phyloP scores from a whole-genome alignment of 2,888 invertebrate species.

The Nomada ferruginata region DNA sequence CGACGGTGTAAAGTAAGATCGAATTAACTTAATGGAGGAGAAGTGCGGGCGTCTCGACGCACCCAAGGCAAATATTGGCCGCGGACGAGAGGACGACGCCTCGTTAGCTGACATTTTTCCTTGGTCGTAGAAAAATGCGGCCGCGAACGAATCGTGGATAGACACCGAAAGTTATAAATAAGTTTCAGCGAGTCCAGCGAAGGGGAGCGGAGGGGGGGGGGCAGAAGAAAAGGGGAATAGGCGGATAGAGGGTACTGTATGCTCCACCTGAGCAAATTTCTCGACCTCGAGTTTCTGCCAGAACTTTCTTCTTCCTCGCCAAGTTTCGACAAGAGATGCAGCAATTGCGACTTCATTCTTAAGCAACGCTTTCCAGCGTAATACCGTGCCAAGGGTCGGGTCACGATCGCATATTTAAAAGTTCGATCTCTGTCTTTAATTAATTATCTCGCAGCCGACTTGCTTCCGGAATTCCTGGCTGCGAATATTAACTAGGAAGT shows the following conservation, averaged over 20 bases:
- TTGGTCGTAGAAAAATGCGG: conserved; percentile 21
- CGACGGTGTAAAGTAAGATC: conserved; percentile 55
- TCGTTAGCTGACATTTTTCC: conserved; percentile 60
- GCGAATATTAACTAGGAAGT: conserved; percentile 12
- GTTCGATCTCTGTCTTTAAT: conserved; percentile 49
- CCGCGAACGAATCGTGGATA: conserved; percentile 24
- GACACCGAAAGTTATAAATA: conserved; percentile 63
- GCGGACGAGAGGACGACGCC: conserved; percentile 42
- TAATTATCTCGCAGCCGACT: conserved; percentile 43
- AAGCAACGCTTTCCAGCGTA: conserved; percentile 54
- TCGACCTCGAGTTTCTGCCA: conserved; percentile 48
- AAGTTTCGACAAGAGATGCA: conserved; percentile 62
- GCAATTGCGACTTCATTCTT: conserved; percentile 67
- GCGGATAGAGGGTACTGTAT: conserved; percentile 18
- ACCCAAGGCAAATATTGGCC: conserved; percentile 67
- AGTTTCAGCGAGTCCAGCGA: conserved; percentile 35
- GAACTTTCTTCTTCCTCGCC: conserved; percentile 45
- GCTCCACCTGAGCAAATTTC: conserved; percentile 48
- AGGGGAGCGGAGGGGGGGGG: neutral
- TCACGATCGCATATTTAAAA: conserved; percentile 54
- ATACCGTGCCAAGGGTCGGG: conserved; percentile 16
- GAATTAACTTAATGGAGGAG: conserved; percentile 70
- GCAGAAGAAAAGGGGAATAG: neutral
- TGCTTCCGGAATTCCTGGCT: conserved; percentile 1
- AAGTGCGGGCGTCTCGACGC: conserved; percentile 60